Evolutionary conservation across 2,888 invertebrate species (phyloP), one percentile per base, ranked within the genome.

Genomic region (Sinelater perroti): DNA sequence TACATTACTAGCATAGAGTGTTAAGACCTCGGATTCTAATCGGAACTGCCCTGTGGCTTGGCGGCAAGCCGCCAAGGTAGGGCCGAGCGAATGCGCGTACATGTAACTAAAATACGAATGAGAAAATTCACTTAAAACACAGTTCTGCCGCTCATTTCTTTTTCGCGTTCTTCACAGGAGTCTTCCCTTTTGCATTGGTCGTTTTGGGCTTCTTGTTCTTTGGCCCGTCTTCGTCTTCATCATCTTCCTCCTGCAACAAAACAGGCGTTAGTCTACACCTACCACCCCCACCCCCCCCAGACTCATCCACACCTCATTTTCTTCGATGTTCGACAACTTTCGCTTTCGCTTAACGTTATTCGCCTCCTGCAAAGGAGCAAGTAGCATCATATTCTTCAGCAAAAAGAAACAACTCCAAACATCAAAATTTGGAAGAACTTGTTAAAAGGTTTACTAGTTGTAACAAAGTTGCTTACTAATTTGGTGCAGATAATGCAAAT

Each of bases 171-270:
- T 78, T 82, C 67, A 86, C 84, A 55, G 85, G 81, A 56, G 84
- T 81, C 80, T 88, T 88, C 72, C 86, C 87, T 78, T 86, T 86
- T 74, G 85, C 82, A 72, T 86, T 87, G 77, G 88, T 80, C 81
- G 89, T 89, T 78, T 87, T 85, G 74, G 89, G 88, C 80, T 91
- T 91, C 78, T 87, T 87, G 62, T 70, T 70, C 80, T 91, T 90
- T 70, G 90, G 88, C 78, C 88, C 88, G 30, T 88, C 89, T 14
- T 90, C 90, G 61, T 90, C 90, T 14, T 88, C 88, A 51, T 87
- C 88, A 60, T 88, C 88, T 57, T 83, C 82, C 70, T 83, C 83
- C 83, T 83, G 74, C 53, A 76, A 78, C 64, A 71, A 70, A 71
- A 31, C 20, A 36, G 24, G n/a, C n/a, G n/a, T n/a, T n/a, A n/a